Evolutionary conservation across 2,797 vertebrate species (phyloP).

Genomic region (Nannoperca australis): DNA sequence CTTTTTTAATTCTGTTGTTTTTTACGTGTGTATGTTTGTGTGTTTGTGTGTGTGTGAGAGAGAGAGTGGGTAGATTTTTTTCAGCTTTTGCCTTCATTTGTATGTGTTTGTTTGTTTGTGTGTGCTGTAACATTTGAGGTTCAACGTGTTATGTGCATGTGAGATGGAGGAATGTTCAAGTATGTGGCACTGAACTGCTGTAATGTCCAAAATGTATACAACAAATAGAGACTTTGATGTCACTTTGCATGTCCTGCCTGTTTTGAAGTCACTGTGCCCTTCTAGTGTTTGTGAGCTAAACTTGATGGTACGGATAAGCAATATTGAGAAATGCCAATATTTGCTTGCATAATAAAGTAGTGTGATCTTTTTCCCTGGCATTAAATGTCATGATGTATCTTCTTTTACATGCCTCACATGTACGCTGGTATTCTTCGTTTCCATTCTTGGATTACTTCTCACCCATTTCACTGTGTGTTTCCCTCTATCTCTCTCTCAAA

Average conservation of each 20-base stretch:
- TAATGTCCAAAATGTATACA: conserved; percentile 30
- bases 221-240: conserved; percentile 32
- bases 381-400: conserved; percentile 86
- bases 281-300: conserved; percentile 74
- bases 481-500: conserved; percentile 57
- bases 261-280: conserved; percentile 57
- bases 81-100: conserved; percentile 62
- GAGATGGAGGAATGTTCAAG: conserved; percentile 61
- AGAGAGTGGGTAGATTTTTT: conserved; percentile 41
- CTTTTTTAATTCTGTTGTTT: conserved; percentile 70
- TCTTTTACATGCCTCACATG: conserved; percentile 87
- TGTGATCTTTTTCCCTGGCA: conserved; percentile 81
- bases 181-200: conserved; percentile 55
- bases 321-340: conserved; percentile 85
- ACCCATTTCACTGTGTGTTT: conserved; percentile 76
- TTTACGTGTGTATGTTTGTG: conserved; percentile 45
- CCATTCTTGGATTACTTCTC: conserved; percentile 82
- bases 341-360: conserved; percentile 80
- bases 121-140: conserved; percentile 48
- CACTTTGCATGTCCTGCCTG: conserved; percentile 70
- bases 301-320: conserved; percentile 73
- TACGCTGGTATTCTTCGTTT: conserved; percentile 84
- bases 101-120: conserved; percentile 40
- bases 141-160: conserved; percentile 58
- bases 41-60: conserved; percentile 24